Base-by-base conservation (phyloP, 2,797 vertebrate genomes). In the Tadarida brasiliensis region DNA sequence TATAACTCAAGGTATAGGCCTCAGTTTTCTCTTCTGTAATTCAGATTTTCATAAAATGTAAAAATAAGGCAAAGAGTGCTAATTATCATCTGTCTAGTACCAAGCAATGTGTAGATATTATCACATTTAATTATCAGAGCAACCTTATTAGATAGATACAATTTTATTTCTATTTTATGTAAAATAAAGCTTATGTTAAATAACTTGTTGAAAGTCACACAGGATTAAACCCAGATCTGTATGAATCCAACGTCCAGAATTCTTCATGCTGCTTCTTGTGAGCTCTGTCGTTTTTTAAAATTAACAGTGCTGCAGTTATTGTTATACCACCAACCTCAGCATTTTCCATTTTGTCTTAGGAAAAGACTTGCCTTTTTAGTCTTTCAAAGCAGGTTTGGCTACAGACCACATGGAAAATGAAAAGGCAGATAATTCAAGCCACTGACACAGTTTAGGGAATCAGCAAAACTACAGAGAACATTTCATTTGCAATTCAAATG, bases 381-480 rank as follows among this genome's bases (percentile, higher is more conserved):
- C 39, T 61, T 81, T 86, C 61, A 93, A 91, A 76, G 59, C 11
- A 77, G 39, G 9, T 70, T 94, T 96, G 88, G n/a, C 80, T 63
- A 71, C 35, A 92, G 94, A 83, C 19, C 30, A 76, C 59, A 83
- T 77, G 39, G 89, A 91, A 96, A 97, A 95, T 97, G 26, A 73
- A 94, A 94, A 96, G 54, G 54, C 83, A 87, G 78, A 94, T 57
- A 83, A 95, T 89, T 96, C n/a, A 95, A 92, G 94, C 87, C 35
- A 90, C 12, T 85, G 88, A 77, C 33, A 78, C 11, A 76, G 35
- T 91, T 96, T 91, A 89, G 56, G 95, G 91, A 89, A 96, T 77
- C 49, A 1, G 35, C 71, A 54, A 51, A 90, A 81, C 33, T 68
- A 65, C 12, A 16, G 63, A 94, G 47, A 94, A 44, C 91, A 91